A percentile compares a stretch with the other conserved stretches of the same genome.
phyloP scores from a whole-genome alignment of 2,888 invertebrate species.

The Melieria picta region DNA sequence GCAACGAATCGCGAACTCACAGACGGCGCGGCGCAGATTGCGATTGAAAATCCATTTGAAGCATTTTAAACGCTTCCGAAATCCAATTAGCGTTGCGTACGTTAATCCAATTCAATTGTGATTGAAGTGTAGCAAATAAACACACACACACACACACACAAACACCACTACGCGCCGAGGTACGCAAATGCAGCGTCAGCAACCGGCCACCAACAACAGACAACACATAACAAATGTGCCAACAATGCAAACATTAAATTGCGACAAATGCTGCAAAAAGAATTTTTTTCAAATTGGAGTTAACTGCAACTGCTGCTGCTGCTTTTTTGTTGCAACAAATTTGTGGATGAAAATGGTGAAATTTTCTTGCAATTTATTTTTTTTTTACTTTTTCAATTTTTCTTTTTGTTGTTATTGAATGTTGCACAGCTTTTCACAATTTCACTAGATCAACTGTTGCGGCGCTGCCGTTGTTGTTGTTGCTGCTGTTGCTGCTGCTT shows the following conservation, averaged over 20 bases:
- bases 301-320: slow-evolving; percentile 15
- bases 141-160: not conserved
- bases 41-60: not conserved
- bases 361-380: too few species aligned
- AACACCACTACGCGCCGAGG: not conserved
- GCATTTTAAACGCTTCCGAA: slow-evolving; percentile 30
- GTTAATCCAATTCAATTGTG: slow-evolving; percentile 32
- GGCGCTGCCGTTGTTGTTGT: not conserved
- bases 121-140: slow-evolving; percentile 12
- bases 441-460: not conserved
- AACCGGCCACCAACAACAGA: not conserved
- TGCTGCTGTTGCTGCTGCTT: not conserved
- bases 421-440: not conserved
- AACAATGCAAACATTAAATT: too few species aligned
- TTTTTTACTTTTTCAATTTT: too few species aligned
- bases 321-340: not conserved
- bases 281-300: slow-evolving; percentile 7
- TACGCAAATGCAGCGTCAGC: not conserved
- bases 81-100: slow-evolving; percentile 31
- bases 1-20: not conserved
- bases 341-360: too few species aligned
- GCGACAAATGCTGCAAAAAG: too few species aligned
- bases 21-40: not conserved
- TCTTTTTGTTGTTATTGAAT: not conserved
- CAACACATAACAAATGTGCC: not conserved